These are phyloP conservation scores for Rhinogobius similis DNA, from an alignment of 2,113 vertebrate species.

Conservation along the genomic window DNA sequence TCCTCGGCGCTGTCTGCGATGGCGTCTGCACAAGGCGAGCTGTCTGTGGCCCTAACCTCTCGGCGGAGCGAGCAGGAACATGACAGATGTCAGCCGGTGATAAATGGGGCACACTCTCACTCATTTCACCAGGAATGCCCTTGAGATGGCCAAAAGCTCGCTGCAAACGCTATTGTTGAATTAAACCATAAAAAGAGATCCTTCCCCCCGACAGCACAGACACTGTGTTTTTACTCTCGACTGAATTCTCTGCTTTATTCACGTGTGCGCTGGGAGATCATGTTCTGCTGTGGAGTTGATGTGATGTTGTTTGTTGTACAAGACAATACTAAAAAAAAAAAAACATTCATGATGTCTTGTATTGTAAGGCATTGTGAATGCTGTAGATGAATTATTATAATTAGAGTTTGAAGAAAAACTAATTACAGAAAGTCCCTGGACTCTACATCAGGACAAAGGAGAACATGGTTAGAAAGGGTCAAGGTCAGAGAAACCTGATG, in stretches of 20 bases:
- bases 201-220: constrained; percentile 39
- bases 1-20: constrained; percentile 81
- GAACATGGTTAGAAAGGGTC: too few species aligned
- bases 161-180: constrained; percentile 99
- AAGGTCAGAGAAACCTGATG: too few species aligned
- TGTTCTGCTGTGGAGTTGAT: not conserved
- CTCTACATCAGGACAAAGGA: too few species aligned
- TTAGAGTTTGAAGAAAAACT: too few species aligned
- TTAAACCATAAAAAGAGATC: constrained; percentile 96
- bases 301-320: not conserved
- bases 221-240: not conserved
- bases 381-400: too few species aligned
- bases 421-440: too few species aligned
- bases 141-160: constrained; percentile 98
- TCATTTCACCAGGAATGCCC: constrained; percentile 99
- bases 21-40: constrained; percentile 98
- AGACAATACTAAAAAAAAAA: not conserved
- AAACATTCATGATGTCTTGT: not conserved
- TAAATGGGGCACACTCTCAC: constrained; percentile 99
- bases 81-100: constrained; percentile 99
- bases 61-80: constrained; percentile 95
- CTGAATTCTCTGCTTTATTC: constrained; percentile 25
- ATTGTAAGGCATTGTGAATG: not conserved
- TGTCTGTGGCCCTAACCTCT: constrained; percentile 98
- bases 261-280: not conserved